Percentiles rank a stretch among this genome's conserved stretches.
phyloP scores from a whole-genome alignment of 2,797 vertebrate genomes.

The Podargus strigoides region DNA sequence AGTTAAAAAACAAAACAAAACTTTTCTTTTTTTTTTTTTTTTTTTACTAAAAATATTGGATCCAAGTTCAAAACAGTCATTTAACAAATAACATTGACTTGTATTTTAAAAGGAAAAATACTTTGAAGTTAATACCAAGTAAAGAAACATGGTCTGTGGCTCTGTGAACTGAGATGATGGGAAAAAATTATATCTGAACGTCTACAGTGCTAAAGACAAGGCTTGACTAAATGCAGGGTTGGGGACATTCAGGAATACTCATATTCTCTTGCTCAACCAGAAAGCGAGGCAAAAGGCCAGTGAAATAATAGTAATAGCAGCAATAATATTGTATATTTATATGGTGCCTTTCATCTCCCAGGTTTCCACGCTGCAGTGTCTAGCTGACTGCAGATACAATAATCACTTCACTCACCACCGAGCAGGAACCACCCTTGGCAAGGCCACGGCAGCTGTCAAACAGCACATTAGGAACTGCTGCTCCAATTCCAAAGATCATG shows the following conservation, averaged over 20 bases:
- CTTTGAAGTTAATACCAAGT: slow-evolving; percentile 57
- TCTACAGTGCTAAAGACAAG: not conserved
- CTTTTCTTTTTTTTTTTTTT: not conserved
- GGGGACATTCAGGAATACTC: not conserved
- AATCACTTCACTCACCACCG: not conserved
- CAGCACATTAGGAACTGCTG: not conserved
- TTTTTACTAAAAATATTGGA: slow-evolving; percentile 50
- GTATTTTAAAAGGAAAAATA: slow-evolving; percentile 45
- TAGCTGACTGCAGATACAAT: not conserved
- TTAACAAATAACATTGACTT: slow-evolving; percentile 52
- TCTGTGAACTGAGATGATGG: slow-evolving; percentile 32
- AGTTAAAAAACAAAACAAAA: slow-evolving; percentile 53
- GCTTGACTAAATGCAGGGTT: not conserved
- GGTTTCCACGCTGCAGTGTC: not conserved
- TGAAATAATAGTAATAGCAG: not conserved
- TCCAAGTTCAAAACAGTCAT: slow-evolving; percentile 55
- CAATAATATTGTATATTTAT: not conserved
- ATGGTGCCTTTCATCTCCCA: not conserved
- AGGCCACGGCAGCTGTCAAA: not conserved
- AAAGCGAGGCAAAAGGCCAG: not conserved
- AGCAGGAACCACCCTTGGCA: slow-evolving; percentile 8
- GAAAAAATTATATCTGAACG: slow-evolving; percentile 38
- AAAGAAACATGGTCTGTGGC: slow-evolving; percentile 42
- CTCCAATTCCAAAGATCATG: not conserved
- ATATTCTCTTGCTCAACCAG: not conserved